Evolutionary conservation across 2,797 vertebrate species (phyloP).

Genomic region (Pipistrellus kuhlii): DNA sequence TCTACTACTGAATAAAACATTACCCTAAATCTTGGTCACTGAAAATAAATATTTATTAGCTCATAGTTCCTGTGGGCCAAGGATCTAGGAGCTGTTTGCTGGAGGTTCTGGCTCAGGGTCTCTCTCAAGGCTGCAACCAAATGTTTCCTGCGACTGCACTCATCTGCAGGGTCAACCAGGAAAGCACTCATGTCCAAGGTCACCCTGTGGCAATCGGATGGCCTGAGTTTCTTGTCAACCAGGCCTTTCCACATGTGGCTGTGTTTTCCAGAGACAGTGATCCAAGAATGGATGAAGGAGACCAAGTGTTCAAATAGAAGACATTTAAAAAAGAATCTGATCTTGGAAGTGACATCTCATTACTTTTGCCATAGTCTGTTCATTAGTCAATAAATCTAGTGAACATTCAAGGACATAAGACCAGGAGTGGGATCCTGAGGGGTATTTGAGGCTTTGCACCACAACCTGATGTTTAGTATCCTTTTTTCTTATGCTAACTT

Average conservation of each 20-base stretch:
- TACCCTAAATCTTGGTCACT: background rate
- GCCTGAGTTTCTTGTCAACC: background rate
- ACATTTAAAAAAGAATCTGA: background rate
- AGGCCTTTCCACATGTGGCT: background rate
- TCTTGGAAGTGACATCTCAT: background rate
- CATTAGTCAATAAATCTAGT: constrained; percentile 17
- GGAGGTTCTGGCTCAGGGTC: background rate
- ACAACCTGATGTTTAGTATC: background rate
- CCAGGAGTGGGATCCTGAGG: background rate
- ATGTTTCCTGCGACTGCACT: background rate
- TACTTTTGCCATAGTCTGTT: background rate
- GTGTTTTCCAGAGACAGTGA: background rate
- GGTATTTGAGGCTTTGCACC: background rate
- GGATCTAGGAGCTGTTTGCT: background rate
- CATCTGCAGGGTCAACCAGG: background rate
- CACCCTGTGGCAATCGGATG: background rate
- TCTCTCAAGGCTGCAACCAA: background rate
- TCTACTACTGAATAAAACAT: background rate
- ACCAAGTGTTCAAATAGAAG: background rate
- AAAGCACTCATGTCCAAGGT: background rate
- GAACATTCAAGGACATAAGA: background rate
- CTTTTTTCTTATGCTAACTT: constrained; percentile 27
- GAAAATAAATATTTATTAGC: background rate
- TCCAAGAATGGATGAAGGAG: background rate
- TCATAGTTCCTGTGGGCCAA: background rate